phyloP scores from a whole-genome alignment of 2,888 invertebrate species.

The Hyles lineata region DNA sequence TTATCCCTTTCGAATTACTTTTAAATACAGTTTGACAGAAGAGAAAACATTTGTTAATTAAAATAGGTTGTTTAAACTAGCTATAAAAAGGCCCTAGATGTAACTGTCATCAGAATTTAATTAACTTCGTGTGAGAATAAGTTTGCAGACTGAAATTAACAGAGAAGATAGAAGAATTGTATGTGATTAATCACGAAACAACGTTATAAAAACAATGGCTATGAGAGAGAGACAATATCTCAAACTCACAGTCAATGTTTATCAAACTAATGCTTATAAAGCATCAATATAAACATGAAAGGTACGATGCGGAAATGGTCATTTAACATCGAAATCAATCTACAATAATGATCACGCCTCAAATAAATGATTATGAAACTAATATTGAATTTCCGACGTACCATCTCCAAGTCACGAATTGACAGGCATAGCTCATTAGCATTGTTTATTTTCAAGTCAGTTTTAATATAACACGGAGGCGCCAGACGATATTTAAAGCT shows the following conservation, averaged over 20 bases:
- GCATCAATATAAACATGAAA: slow-evolving; percentile 43
- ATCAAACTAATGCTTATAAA: slow-evolving; percentile 23
- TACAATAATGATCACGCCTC: slow-evolving; percentile 69
- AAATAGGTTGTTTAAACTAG: no score
- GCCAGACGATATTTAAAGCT: slow-evolving; percentile 37
- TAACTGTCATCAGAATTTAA: no score
- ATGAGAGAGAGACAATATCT: not conserved
- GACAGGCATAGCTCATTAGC: slow-evolving; percentile 72
- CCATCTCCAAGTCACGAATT: slow-evolving; percentile 56
- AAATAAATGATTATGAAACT: slow-evolving; percentile 77
- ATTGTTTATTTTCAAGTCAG: slow-evolving; percentile 69
- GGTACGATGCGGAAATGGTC: slow-evolving; percentile 75
- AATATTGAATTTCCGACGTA: slow-evolving; percentile 58
- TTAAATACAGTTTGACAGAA: no score
- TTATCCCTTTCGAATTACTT: not conserved
- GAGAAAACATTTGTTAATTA: not conserved
- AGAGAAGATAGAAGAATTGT: not conserved
- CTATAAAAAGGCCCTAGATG: no score
- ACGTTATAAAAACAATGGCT: not conserved
- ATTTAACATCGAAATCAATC: slow-evolving; percentile 78
- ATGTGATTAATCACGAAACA: not conserved
- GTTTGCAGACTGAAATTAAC: no score
- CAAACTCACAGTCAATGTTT: not conserved
- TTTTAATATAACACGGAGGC: slow-evolving; percentile 46
- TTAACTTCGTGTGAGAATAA: no score